phyloP scores from a whole-genome alignment of 2,113 vertebrate species.

The Zosterops borbonicus region DNA sequence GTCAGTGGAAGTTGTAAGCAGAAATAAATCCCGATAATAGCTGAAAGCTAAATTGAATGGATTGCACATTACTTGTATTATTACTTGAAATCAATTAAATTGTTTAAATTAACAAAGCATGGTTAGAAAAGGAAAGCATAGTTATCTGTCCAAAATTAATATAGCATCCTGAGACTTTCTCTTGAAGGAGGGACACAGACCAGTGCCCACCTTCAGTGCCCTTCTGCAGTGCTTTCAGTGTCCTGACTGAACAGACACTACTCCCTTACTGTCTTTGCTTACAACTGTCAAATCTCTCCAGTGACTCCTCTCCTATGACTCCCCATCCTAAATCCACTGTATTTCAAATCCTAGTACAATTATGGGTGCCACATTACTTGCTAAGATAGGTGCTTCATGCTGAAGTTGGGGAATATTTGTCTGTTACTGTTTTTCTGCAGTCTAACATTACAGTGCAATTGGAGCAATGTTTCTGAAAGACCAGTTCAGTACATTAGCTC shows the following conservation, averaged over 20 bases:
- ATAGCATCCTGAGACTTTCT: not conserved
- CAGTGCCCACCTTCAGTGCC: not conserved
- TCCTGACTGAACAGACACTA: not conserved
- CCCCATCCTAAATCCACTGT: not conserved
- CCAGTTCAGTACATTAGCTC: constrained; percentile 65
- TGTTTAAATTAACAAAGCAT: not conserved
- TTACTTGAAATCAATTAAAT: not conserved
- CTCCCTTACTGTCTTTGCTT: not conserved
- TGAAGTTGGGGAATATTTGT: not conserved
- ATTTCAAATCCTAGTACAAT: not conserved
- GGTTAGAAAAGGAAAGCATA: not conserved
- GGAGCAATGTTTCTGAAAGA: constrained; percentile 66
- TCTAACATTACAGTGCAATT: constrained; percentile 65
- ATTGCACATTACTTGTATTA: not conserved
- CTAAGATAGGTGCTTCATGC: not conserved
- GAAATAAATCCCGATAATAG: not conserved
- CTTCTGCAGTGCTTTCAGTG: not conserved
- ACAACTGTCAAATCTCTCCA: not conserved
- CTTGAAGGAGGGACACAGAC: not conserved
- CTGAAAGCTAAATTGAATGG: not conserved
- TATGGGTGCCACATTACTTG: not conserved
- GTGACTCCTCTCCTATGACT: not conserved
- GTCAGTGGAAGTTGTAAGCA: not conserved
- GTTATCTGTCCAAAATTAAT: not conserved
- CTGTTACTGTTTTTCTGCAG: constrained; percentile 46